Evolutionary conservation across 1,140 invertebrate species (phyloP).

Genomic region (Thereuonema tuberculata): DNA sequence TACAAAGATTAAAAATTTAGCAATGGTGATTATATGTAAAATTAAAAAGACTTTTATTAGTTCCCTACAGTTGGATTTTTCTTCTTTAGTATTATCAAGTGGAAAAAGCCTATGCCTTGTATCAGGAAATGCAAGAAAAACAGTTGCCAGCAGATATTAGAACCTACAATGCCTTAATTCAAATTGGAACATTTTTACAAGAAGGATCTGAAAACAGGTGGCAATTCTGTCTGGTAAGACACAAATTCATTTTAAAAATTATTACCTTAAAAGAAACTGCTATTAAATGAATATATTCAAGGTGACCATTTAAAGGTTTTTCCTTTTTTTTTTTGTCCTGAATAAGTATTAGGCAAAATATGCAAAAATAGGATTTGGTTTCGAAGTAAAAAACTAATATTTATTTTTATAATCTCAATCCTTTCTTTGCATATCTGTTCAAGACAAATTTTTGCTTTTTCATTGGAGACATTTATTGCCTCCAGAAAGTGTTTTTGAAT

Average conservation of each 20-base stretch:
- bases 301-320: too few species aligned
- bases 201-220: conserved; percentile 46
- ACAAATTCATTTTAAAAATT: background rate
- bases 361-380: too few species aligned
- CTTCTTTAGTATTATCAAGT: conserved; percentile 31
- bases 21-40: background rate
- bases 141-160: conserved; percentile 44
- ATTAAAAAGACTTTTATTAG: too few species aligned
- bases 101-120: conserved; percentile 46
- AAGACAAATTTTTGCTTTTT: too few species aligned
- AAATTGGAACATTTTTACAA: conserved; percentile 40
- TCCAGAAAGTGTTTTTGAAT: too few species aligned
- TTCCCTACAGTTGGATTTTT: conserved; percentile 5
- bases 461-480: too few species aligned
- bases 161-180: conserved; percentile 57
- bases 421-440: too few species aligned
- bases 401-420: too few species aligned
- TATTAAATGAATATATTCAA: background rate
- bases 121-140: conserved; percentile 49
- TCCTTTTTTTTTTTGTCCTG: too few species aligned
- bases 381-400: too few species aligned
- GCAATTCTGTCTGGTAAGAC: conserved; percentile 38
- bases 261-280: background rate
- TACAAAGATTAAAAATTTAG: conserved; percentile 9
- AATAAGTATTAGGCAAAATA: too few species aligned